A percentile compares a stretch with the other conserved stretches of the same genome.
These are phyloP conservation scores for Ciconia stormi DNA, from an alignment of 2,113 vertebrate species.

Conservation along the genomic window DNA sequence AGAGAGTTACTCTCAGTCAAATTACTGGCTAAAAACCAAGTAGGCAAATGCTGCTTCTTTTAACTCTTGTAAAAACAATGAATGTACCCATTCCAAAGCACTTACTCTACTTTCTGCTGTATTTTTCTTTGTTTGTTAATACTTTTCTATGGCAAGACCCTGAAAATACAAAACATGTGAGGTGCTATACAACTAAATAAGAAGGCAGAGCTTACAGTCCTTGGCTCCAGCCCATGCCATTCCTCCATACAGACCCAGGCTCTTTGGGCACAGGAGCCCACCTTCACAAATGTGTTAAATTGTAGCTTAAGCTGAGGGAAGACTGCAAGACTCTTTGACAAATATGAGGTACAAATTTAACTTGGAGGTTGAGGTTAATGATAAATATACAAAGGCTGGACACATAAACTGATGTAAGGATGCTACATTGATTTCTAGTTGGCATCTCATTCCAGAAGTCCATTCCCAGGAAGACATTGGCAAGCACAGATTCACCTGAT, in stretches of 20 bases:
- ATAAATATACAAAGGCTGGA: neutral
- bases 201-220: neutral
- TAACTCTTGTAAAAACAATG: neutral
- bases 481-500: neutral
- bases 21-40: neutral
- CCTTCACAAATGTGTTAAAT: accelerated
- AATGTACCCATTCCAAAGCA: neutral
- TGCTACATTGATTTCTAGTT: neutral
- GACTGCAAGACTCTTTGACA: neutral
- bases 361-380: neutral
- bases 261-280: neutral
- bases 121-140: neutral
- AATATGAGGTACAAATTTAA: neutral
- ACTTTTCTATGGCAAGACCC: neutral
- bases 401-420: neutral
- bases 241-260: neutral
- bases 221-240: neutral
- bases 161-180: neutral
- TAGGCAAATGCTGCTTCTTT: neutral
- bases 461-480: neutral
- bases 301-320: neutral
- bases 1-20: neutral
- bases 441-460: neutral
- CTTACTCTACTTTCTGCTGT: neutral
- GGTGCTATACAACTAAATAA: neutral